Evolutionary conservation across 2,888 invertebrate species (phyloP), one percentile per base, ranked within the genome.

Genomic region (Homarus gammarus): DNA sequence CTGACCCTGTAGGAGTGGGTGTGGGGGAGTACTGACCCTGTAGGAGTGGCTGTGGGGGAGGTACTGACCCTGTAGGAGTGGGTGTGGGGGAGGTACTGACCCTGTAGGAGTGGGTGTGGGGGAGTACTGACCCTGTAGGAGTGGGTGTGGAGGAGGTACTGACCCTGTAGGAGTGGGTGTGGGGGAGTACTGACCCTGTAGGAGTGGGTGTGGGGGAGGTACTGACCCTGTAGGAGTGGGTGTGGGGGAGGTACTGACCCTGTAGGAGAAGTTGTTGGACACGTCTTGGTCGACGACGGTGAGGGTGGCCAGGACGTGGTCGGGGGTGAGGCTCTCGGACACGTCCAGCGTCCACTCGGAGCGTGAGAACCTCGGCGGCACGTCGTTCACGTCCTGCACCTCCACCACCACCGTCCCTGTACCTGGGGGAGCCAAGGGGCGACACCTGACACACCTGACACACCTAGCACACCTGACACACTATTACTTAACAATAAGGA

Each of bases 311-410:
- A 89, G 83, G 40, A 89, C 70, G 12, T 51, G 61, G 44, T 86
- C 83, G 3, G 70, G 78, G 44, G 77, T 38, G 10, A 77, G 79
- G 1, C 86, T 85, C 79, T 91, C 89, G 3, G 78, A 31, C 31
- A 89, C 89, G 61, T 91, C 86, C 51, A 91, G 64, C 73, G 75
- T 83, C 91, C 91, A 91, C 78, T 91, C 89, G 5, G 91, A 44
- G 40, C 86, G 56, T 38, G 86, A 83, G 85, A 88, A 89, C 79
- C 79, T 36, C 22, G 91, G 91, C 5, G 91, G 89, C 44, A 91
- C 91, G 68, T 89, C 91, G 70, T 91, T 91, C 64, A 89, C 89
- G 72, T 91, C 91, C 72, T 56, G 56, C 36, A 89, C 87, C 31
- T 82, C 78, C 73, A 91, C 91, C 38, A 85, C 78, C 44, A 91